Evolutionary conservation across 1,140 invertebrate genomes (phyloP).

Genomic region (Halictus rubicundus): DNA sequence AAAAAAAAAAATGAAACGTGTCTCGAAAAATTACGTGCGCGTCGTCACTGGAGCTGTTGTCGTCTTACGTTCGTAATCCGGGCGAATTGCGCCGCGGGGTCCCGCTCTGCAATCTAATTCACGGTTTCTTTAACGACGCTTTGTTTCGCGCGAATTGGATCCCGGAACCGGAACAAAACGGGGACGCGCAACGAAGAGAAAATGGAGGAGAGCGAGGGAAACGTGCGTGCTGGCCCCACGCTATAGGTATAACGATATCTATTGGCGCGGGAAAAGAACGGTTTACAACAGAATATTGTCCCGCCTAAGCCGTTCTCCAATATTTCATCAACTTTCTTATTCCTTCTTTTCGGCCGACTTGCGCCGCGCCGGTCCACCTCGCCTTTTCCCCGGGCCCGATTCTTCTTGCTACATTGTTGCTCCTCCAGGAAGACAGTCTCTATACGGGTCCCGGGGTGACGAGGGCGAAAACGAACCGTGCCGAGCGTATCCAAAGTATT

Average conservation of each 20-base stretch:
- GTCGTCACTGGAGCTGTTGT: not conserved
- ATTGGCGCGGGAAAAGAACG: conserved; percentile 71
- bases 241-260: conserved; percentile 66
- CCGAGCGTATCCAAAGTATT: conserved; percentile 73
- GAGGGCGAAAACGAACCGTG: conserved; percentile 58
- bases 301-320: conserved; percentile 79
- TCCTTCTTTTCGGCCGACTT: conserved; percentile 68
- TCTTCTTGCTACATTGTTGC: conserved; percentile 31
- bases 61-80: conserved; percentile 18
- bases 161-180: not conserved
- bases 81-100: not conserved
- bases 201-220: not conserved
- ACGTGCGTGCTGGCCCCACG: conserved; percentile 14
- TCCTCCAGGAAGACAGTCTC: conserved; percentile 12
- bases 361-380: conserved; percentile 22
- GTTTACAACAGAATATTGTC: conserved; percentile 80
- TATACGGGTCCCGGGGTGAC: conserved; percentile 22
- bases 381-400: conserved; percentile 27
- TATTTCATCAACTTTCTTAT: conserved; percentile 80
- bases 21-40: conserved; percentile 29
- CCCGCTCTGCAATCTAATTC: not conserved
- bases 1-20: too few species aligned
- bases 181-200: not conserved
- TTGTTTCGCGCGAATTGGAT: conserved; percentile 6
- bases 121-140: conserved; percentile 13